A percentile compares a stretch with the other conserved stretches of the same genome.
phyloP scores from a whole-genome alignment of 2,113 vertebrate genomes.

The Loxodonta africana region DNA sequence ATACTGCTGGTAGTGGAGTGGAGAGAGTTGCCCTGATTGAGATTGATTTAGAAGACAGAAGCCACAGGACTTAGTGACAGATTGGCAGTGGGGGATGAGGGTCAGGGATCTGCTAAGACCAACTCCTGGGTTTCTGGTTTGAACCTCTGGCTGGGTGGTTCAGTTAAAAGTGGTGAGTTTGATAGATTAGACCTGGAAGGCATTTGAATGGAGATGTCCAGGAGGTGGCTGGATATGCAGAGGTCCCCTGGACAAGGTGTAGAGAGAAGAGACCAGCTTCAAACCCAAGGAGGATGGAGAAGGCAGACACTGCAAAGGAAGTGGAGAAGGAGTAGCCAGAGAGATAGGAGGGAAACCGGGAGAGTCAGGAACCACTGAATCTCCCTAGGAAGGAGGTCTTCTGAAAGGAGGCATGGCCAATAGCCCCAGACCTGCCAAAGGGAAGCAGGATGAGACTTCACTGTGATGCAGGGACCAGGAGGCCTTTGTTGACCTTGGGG shows the following conservation, averaged over 20 bases:
- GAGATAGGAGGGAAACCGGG: background rate
- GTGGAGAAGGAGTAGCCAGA: background rate
- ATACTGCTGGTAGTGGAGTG: background rate
- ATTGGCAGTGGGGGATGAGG: background rate
- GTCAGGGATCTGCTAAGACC: background rate
- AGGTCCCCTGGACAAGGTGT: background rate
- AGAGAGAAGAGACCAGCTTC: background rate
- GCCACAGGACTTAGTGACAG: background rate
- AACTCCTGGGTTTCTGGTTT: background rate
- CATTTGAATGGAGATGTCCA: background rate
- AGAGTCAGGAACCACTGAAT: background rate
- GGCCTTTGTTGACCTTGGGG: background rate
- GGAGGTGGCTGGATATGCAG: accelerated
- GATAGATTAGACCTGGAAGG: no score
- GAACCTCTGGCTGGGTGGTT: background rate
- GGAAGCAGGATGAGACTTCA: background rate
- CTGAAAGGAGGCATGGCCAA: background rate
- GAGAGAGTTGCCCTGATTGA: background rate
- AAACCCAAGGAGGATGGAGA: no score
- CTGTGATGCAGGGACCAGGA: accelerated
- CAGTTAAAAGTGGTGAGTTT: background rate
- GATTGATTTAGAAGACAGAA: background rate
- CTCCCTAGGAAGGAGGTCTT: background rate
- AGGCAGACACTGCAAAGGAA: background rate
- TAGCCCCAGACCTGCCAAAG: background rate